Base-by-base conservation (phyloP, 2,888 invertebrate genomes). In the Coecobrya sp. region DNA sequence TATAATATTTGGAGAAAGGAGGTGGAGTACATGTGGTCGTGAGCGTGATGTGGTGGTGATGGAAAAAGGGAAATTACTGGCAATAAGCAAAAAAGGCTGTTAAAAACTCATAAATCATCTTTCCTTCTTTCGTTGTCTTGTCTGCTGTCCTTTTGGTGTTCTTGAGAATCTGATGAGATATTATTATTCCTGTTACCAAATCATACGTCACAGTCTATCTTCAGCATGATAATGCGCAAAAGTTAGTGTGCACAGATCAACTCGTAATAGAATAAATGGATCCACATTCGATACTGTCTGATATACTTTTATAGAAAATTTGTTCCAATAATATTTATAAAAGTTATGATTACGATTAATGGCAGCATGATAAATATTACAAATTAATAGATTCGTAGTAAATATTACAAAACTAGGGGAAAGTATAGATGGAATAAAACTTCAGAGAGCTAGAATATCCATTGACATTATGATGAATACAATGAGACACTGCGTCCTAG, bases 61-160 rank as follows among this genome's bases (percentile, higher is more conserved):
- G 87, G 87, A 87, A 87, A 84, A 85, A 49, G 68, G 85, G 68
- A 85, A 91, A 85, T 86, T 81, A 91, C 76, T 70, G 30, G 82
- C 82, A 89, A 65, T 81, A 65, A 89, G 68, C 89, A 62, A 62
- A 84, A 86, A 81, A 82, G 92, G 88, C 84, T 87, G 82, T 91
- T 87, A 87, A 87, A 91, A 91, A 81, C 86, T 82, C 87, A 87
- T 87, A 87, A 91, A 91, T 91, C 87, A 91, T 86, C 70, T 87
- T 87, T 45, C 62, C 42, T 36, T 62, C 82, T 82, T 62, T 79
- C 73, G 70, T 68, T 82, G 62, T 82, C 82, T 82, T 62, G 82
- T 45, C 62, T 59, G 81, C 81, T 81, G 81, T 59, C 81, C 81
- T 81, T 55, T 62, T 82, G 59, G 62, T 68, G 45, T 79, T 88